Evolutionary conservation across 1,140 invertebrate species (phyloP).

Genomic region (Marisa cornuarietis): DNA sequence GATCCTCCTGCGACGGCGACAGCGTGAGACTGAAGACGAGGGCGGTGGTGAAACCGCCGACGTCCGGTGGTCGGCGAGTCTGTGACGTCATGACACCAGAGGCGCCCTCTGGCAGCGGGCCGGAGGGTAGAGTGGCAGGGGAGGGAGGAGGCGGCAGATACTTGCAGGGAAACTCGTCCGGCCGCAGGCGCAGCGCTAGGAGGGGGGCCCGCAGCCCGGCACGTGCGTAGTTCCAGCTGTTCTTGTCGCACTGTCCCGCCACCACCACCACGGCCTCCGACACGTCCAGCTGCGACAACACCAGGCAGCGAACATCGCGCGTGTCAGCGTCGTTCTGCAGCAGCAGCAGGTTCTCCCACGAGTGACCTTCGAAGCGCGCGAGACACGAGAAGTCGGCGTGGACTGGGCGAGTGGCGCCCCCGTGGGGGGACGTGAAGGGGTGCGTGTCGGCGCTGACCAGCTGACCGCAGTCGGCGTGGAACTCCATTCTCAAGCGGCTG

Average conservation of each 20-base stretch:
- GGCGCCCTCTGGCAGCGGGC: neutral
- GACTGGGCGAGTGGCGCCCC: neutral
- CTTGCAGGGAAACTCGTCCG: conserved; percentile 33
- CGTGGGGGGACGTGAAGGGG: neutral
- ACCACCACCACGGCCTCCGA: conserved; percentile 34
- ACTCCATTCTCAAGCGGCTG: conserved; percentile 35
- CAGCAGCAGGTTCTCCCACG: conserved; percentile 45
- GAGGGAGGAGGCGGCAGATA: conserved; percentile 17
- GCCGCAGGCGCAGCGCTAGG: conserved; percentile 19
- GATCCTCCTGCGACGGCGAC: neutral
- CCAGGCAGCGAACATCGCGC: conserved; percentile 31
- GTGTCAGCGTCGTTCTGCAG: conserved; percentile 37
- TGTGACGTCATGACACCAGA: neutral
- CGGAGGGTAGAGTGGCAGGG: neutral
- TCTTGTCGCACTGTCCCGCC: conserved; percentile 42
- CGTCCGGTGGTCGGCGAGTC: neutral
- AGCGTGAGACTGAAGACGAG: neutral
- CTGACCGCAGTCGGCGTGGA: conserved; percentile 24
- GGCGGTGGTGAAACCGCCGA: neutral
- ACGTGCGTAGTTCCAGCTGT: conserved; percentile 36
- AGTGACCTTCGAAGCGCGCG: conserved; percentile 36
- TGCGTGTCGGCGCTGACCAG: neutral
- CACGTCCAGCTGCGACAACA: conserved; percentile 38
- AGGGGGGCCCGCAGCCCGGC: conserved; percentile 31
- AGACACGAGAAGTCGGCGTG: conserved; percentile 39